Conservation (phyloP, 2,797 vertebrate genomes). For the Anguilla obscura region DNA sequence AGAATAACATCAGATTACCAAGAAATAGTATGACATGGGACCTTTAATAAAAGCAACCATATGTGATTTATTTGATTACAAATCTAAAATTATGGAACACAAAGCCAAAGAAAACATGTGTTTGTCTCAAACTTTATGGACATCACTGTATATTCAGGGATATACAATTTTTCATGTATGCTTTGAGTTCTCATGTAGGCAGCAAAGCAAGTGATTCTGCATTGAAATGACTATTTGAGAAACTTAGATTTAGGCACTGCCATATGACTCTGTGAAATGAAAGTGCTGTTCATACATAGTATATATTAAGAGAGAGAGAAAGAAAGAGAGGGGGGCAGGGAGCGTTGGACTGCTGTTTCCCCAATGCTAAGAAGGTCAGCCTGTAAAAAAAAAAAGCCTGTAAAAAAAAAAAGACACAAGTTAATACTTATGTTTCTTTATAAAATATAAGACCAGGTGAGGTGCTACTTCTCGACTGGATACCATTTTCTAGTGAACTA, state of each 20-base stretch:
- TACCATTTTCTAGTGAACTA: slow-evolving; percentile 91
- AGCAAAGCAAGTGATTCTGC: background rate
- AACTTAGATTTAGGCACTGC: background rate
- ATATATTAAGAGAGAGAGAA: no score
- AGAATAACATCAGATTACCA: no score
- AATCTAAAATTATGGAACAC: no score
- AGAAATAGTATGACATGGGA: no score
- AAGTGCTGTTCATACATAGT: background rate
- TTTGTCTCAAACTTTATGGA: no score
- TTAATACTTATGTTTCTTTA: background rate
- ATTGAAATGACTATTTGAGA: background rate
- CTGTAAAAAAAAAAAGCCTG: no score
- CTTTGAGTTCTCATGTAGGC: background rate
- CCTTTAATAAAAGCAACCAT: no score
- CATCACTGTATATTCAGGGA: background rate
- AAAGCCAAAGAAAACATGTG: no score
- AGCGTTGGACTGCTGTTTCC: background rate
- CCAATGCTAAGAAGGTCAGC: background rate
- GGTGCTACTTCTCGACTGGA: slow-evolving; percentile 86
- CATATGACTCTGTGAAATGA: background rate
- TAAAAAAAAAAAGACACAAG: background rate
- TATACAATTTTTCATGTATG: background rate
- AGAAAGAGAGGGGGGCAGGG: background rate
- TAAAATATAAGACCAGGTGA: slow-evolving; percentile 90
- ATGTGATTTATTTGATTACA: no score